Conservation (phyloP, 2,113 vertebrate genomes). For the Danionella cerebrum region DNA sequence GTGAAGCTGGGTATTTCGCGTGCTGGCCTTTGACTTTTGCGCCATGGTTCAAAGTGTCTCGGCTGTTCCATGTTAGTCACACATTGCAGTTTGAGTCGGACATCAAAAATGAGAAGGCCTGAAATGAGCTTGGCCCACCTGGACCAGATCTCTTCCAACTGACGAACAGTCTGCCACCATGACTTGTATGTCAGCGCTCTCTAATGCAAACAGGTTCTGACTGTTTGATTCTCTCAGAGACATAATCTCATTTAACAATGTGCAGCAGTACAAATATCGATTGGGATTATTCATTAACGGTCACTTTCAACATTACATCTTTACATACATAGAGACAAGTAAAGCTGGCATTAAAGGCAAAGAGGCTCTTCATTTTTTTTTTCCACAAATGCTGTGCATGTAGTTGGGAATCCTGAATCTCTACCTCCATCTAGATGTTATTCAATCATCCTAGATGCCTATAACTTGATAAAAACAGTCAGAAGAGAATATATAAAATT, state of each 20-base stretch:
- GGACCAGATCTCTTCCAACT: slow-evolving; percentile 37
- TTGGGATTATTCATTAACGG: too few relatives aligned
- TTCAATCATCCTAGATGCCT: too few relatives aligned
- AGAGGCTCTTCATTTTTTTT: too few relatives aligned
- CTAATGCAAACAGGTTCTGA: slow-evolving; percentile 43
- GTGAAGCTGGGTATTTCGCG: not conserved
- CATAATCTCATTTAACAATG: not conserved
- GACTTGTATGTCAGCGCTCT: slow-evolving; percentile 26
- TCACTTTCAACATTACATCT: too few relatives aligned
- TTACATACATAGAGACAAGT: too few relatives aligned
- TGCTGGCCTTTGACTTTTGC: not conserved
- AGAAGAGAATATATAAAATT: too few relatives aligned
- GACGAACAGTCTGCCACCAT: slow-evolving; percentile 47
- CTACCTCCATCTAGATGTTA: too few relatives aligned
- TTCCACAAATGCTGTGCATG: too few relatives aligned
- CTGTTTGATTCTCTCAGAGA: too few relatives aligned
- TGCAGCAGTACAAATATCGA: not conserved
- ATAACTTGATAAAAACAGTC: too few relatives aligned
- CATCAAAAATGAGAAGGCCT: slow-evolving; percentile 36
- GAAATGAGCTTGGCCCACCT: slow-evolving; percentile 52
- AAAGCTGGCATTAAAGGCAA: too few relatives aligned
- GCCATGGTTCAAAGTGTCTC: slow-evolving; percentile 43
- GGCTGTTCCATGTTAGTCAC: slow-evolving; percentile 53
- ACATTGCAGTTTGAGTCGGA: slow-evolving; percentile 45
- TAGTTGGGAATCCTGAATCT: too few relatives aligned